phyloP scores from a whole-genome alignment of 2,113 vertebrate genomes.

The Peromyscus polionotus region DNA sequence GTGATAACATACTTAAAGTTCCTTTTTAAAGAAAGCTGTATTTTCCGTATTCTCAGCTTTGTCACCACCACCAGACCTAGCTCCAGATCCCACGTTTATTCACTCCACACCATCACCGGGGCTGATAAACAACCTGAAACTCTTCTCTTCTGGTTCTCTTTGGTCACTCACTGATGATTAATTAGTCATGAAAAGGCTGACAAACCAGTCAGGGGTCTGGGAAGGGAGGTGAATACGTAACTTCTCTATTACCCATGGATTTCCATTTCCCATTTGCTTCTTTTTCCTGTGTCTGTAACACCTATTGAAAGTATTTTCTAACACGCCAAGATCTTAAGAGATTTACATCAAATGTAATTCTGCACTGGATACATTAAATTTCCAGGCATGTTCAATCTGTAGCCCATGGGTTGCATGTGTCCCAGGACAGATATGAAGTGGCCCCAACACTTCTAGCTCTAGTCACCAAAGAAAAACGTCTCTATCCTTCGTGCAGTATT shows the following conservation, averaged over 20 bases:
- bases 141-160: conserved; percentile 27
- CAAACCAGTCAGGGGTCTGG: not conserved
- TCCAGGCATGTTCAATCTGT: not conserved
- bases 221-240: not conserved
- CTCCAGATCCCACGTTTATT: not conserved
- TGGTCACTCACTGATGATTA: conserved; percentile 3
- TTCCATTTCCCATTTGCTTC: not conserved
- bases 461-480: conserved; percentile 22
- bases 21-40: not conserved
- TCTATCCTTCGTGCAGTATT: conserved; percentile 10
- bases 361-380: not conserved
- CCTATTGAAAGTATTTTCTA: not conserved
- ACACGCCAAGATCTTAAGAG: not conserved
- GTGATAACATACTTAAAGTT: not conserved
- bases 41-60: not conserved
- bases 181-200: not conserved
- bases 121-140: conserved; percentile 15
- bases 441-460: conserved; percentile 6
- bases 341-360: not conserved
- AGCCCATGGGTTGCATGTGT: not conserved
- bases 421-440: not conserved
- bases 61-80: not conserved
- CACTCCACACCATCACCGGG: conserved; percentile 15
- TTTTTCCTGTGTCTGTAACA: too few species aligned
- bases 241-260: not conserved